phyloP scores from a whole-genome alignment of 2,797 vertebrate species.

The Anguilla megastoma region DNA sequence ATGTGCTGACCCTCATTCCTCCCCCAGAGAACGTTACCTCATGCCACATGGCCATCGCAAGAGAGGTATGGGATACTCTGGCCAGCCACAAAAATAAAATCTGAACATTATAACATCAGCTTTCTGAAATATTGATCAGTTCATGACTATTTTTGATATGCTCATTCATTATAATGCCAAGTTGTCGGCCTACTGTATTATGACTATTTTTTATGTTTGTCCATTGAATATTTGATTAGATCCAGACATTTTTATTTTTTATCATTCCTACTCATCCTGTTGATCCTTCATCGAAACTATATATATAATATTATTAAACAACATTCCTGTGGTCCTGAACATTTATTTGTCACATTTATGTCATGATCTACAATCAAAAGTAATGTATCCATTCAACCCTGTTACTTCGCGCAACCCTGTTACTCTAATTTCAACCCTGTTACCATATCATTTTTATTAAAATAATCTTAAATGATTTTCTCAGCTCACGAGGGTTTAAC shows the following conservation, averaged over 20 bases:
- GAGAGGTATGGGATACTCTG: conserved; percentile 33
- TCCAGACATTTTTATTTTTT: too few relatives aligned
- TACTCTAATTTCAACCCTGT: too few relatives aligned
- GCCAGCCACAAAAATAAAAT: conserved; percentile 25
- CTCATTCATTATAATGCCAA: conserved; percentile 14
- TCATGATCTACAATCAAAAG: too few relatives aligned
- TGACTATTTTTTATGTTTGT: neutral
- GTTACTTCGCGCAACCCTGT: too few relatives aligned
- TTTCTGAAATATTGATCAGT: conserved; percentile 16
- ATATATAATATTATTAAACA: neutral
- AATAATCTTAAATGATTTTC: too few relatives aligned
- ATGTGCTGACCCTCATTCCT: conserved; percentile 33
- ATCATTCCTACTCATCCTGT: conserved; percentile 1
- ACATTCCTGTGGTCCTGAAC: too few relatives aligned
- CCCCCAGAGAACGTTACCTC: conserved; percentile 33
- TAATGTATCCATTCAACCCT: too few relatives aligned
- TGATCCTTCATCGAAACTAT: conserved; percentile 20
- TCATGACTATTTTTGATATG: neutral
- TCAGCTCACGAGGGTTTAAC: too few relatives aligned
- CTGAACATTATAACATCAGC: neutral
- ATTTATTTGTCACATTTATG: too few relatives aligned
- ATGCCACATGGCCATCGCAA: conserved; percentile 31
- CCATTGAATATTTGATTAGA: too few relatives aligned
- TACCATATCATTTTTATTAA: too few relatives aligned
- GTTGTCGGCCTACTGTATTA: neutral